Percentiles rank a stretch among this genome's conserved stretches.
Conservation (phyloP, 2,113 vertebrate genomes). For the Vicugna pacos region DNA sequence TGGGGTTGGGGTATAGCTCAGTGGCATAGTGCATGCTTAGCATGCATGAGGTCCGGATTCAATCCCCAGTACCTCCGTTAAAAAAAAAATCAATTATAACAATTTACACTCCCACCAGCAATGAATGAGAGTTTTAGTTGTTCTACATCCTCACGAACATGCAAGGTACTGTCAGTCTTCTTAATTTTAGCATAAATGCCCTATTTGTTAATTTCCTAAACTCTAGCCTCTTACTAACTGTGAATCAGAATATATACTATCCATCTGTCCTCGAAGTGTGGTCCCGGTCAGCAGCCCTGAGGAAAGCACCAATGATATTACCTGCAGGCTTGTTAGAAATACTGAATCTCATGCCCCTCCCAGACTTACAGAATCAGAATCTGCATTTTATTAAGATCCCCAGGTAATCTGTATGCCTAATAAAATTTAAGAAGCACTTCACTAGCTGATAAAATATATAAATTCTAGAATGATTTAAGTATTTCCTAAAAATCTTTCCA, state of each 20-base stretch:
- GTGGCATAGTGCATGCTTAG: no score
- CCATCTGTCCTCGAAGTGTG: constrained; percentile 71
- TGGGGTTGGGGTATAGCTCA: no score
- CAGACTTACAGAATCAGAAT: neutral
- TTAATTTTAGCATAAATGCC: constrained; percentile 64
- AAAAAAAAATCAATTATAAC: neutral
- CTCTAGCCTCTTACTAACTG: constrained; percentile 79
- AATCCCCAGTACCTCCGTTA: no score
- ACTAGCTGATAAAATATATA: constrained; percentile 80
- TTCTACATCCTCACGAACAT: neutral
- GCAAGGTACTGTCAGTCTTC: neutral
- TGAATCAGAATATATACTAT: constrained; percentile 81
- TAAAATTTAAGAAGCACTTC: constrained; percentile 77
- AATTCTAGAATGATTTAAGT: constrained; percentile 79
- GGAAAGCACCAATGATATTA: neutral
- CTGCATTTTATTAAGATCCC: neutral
- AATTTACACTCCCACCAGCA: neutral
- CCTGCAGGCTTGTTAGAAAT: neutral
- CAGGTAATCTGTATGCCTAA: neutral
- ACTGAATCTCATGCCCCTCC: neutral
- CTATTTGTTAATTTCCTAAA: constrained; percentile 84
- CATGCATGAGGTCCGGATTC: no score
- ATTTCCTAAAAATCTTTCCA: constrained; percentile 49
- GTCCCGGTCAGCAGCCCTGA: neutral
- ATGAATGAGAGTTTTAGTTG: neutral